Evolutionary conservation across 1,140 invertebrate species (phyloP), one percentile per base, ranked within the genome.

Genomic region (Paracyclopina nana): DNA sequence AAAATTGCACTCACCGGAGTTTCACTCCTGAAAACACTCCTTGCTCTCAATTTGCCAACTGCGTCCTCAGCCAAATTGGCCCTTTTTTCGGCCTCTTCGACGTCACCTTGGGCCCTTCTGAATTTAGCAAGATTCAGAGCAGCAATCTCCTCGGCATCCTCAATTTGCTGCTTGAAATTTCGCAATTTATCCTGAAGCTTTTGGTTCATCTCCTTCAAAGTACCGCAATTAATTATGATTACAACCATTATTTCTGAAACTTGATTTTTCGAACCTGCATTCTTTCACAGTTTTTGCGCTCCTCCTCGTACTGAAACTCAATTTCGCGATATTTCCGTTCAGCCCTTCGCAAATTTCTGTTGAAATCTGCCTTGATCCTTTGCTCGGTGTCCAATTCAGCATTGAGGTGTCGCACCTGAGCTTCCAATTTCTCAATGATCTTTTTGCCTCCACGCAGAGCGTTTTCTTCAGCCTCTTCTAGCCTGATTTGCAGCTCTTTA

Each of bases 391-490:
- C 29, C 8, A 31, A 14, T 14, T 31, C 29, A 8, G 14, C 14
- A 8, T 31, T 14, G 8, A 31, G 14, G 8, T 31, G 8, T 31
- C 29, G 29, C 8, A 31, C 14, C 14, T 14, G 8, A 8, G 14
- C 14, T 14, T 31, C 29, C 8, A 31, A 14, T 14, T 31, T 31
- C 8, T 14, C 14, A 8, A 31, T 31, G 29, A 14, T 14, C 14
- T 8, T 14, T 9, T 14, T 8, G 8, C 29, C 29, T 14, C 8
- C 14, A 8, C 14, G 8, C 8, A 14, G 8, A 31, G 29, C 90
- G 61, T 90, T 88, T 56, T 80, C 81, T 66, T 97, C 91, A 55
- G 88, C 86, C 65, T 95, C 90, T 61, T 95, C 90, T 57, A 96
- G 72, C 62, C 91, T 79, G 56, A 84, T 78, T 61, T 67, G 58